These are phyloP conservation scores for Ganaspis sp. DNA, from an alignment of 1,140 invertebrate genomes.

Conservation along the genomic window DNA sequence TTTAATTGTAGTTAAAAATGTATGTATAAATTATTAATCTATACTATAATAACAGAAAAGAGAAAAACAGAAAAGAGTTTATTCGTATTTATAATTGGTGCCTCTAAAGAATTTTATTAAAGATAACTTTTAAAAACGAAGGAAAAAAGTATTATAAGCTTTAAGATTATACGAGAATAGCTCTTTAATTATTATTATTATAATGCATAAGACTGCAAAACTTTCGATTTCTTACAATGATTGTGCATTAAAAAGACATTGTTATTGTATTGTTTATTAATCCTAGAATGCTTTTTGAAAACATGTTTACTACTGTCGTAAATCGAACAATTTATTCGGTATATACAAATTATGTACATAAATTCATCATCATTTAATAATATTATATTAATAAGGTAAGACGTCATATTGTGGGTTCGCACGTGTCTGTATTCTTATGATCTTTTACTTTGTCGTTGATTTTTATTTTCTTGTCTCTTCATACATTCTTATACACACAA, in stretches of 20 bases:
- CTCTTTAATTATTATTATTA: no score
- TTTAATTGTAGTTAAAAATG: neutral
- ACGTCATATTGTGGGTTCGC: neutral
- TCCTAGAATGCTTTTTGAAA: neutral
- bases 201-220: slow-evolving; percentile 1
- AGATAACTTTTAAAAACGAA: neutral
- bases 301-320: neutral
- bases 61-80: slow-evolving; percentile 18
- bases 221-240: neutral
- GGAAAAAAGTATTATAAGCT: neutral
- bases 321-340: slow-evolving; percentile 12
- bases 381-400: neutral
- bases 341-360: slow-evolving; percentile 8
- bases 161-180: slow-evolving; percentile 10
- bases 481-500: neutral
- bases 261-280: neutral
- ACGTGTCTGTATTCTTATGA: neutral
- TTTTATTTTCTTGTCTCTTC: neutral
- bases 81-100: slow-evolving; percentile 11
- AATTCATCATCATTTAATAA: slow-evolving; percentile 11
- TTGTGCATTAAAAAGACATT: slow-evolving; percentile 20
- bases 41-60: neutral
- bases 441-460: slow-evolving; percentile 19
- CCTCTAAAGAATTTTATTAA: neutral
- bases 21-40: neutral